phyloP scores from a whole-genome alignment of 2,113 vertebrate species.

The Cariama cristata region DNA sequence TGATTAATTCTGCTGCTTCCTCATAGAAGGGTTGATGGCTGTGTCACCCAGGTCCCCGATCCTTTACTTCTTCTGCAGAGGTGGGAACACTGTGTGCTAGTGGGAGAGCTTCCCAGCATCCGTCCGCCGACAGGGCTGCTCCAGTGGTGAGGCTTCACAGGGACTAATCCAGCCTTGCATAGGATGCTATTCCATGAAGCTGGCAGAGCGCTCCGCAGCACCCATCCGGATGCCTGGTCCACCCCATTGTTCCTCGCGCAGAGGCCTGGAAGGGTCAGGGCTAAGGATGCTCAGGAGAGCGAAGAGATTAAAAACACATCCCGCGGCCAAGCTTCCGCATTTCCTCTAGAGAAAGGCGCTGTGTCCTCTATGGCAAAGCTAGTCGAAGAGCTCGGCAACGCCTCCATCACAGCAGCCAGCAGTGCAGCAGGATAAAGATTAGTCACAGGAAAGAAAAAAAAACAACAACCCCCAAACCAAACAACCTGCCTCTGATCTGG shows the following conservation, averaged over 20 bases:
- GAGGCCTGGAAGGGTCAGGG: neutral
- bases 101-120: fast-evolving
- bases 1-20: constrained; percentile 5
- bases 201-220: fast-evolving
- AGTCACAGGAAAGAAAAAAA: neutral
- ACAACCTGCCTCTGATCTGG: neutral
- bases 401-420: neutral
- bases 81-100: fast-evolving
- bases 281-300: neutral
- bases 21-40: neutral
- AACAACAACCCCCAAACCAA: too few relatives aligned
- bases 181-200: neutral
- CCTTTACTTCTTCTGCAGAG: neutral
- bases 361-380: fast-evolving
- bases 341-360: neutral
- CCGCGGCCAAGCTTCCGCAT: fast-evolving
- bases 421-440: neutral
- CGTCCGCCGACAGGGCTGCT: neutral
- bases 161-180: neutral
- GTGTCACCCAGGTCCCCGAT: neutral
- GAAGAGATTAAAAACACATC: neutral
- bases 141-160: neutral
- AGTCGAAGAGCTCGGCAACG: neutral
- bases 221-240: neutral
- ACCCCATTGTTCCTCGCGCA: neutral